Percentiles rank a stretch among this genome's conserved stretches.
Evolutionary conservation across 2,888 invertebrate genomes (phyloP).

Genomic region (Diadromus collaris): DNA sequence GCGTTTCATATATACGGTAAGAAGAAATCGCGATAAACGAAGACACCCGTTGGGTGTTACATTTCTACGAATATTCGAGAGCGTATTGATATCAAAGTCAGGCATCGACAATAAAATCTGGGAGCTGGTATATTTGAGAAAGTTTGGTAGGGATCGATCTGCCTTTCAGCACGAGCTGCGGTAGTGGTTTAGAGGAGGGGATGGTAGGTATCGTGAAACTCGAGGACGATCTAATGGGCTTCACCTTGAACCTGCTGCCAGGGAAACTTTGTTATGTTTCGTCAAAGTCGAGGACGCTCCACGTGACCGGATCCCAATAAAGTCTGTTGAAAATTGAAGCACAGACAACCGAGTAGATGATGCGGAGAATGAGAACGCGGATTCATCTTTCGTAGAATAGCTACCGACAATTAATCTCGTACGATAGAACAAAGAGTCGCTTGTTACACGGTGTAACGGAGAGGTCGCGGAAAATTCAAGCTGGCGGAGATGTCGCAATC

Average conservation of each 20-base stretch:
- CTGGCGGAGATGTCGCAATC: constrained; percentile 13
- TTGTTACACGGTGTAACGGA: background rate
- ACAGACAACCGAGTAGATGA: constrained; percentile 15
- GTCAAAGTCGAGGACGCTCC: constrained; percentile 28
- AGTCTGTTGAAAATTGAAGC: constrained; percentile 40
- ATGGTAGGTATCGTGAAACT: constrained; percentile 6
- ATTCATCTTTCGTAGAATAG: constrained; percentile 2
- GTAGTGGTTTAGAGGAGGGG: background rate
- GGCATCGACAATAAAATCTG: background rate
- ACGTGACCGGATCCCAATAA: constrained; percentile 48
- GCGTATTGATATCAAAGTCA: background rate
- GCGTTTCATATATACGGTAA: background rate
- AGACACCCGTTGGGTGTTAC: background rate
- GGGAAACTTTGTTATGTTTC: constrained; percentile 53
- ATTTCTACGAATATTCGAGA: background rate
- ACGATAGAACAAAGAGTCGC: background rate
- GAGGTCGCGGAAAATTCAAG: background rate
- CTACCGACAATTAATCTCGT: background rate
- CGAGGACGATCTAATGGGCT: constrained; percentile 44
- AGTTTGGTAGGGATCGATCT: background rate
- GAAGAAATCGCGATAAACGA: background rate
- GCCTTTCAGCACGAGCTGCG: background rate
- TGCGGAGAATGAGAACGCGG: constrained; percentile 25
- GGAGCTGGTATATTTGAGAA: background rate
- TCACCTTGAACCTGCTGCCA: constrained; percentile 58